Base-by-base conservation (phyloP, 2,888 invertebrate species). In the Andrena marginata region DNA sequence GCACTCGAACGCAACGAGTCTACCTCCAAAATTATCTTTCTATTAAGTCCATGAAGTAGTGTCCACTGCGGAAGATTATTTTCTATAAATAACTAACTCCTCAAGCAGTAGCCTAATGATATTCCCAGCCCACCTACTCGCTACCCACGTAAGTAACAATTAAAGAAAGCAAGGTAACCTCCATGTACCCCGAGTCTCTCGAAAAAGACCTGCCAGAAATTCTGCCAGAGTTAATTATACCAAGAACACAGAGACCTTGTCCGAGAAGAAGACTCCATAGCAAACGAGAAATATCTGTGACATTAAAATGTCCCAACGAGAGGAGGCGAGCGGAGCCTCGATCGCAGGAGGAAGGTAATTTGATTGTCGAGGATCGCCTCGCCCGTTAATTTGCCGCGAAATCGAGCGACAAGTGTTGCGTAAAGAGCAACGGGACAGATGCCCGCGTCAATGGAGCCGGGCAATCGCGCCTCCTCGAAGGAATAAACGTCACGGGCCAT, bases 401-500 rank as follows among this genome's bases (percentile, higher is more conserved):
- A 42, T 42, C 42, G 42, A 42, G 42, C 42, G 42, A 42, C 42
- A 10, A 5, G 23, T 20, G 10, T 70, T 42, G 77, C 10, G 54
- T 62, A 80, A 65, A 67, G 35, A 64, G 29, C 42, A 51, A 73
- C 54, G 42, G 5, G 42, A 56, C 49, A 23, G 35, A 59, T 54
- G 13, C 10, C 16, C 26, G 33, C 10, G 42, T 49, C 59, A 72
- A 73, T 51, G 56, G 6, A 16, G 56, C 35, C 13, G 8, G 49
- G 6, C 35, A 42, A 29, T 63, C 64, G 62, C 20, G 51, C 35
- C 48, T 71, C 1, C 67, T 70, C 70, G 60, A 67, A 75, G 42
- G 64, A 62, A 75, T 80, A 82, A 75, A 72, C 72, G 77, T 78
- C 82, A 82, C 82, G 64, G 72, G 26, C 76, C 76, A 85, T 73